These are phyloP conservation scores for Holcopasites calliopsidis DNA, from an alignment of 1,140 invertebrate genomes.

Conservation along the genomic window DNA sequence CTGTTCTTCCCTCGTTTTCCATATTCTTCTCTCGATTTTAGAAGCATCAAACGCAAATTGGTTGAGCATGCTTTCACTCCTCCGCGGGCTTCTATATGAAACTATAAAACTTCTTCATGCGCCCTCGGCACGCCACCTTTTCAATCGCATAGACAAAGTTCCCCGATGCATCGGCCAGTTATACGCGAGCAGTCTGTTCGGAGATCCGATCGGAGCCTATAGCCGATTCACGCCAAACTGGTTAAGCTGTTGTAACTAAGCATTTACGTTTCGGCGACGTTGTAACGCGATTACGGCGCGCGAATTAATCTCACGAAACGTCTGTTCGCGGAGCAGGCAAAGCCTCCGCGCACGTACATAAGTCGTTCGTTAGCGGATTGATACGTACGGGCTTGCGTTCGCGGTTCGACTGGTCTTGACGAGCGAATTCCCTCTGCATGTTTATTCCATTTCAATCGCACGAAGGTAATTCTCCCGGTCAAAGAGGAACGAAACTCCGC, in stretches of 20 bases:
- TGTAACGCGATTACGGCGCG: conserved; percentile 35
- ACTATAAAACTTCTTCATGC: too few relatives aligned
- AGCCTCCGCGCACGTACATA: conserved; percentile 7
- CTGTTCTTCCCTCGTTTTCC: background rate
- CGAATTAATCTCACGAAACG: conserved; percentile 36
- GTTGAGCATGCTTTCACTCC: too few relatives aligned
- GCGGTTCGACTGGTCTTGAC: background rate
- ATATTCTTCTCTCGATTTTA: background rate
- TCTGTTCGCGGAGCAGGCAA: conserved; percentile 32
- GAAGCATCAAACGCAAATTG: too few relatives aligned
- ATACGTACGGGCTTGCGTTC: background rate
- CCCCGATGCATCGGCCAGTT: background rate
- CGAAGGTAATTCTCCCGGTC: background rate
- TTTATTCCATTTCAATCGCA: conserved; percentile 8
- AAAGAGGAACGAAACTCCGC: background rate
- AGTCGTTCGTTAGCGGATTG: background rate
- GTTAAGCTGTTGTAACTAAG: conserved; percentile 37
- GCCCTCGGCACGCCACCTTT: too few relatives aligned
- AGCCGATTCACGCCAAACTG: conserved; percentile 15
- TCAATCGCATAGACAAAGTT: too few relatives aligned
- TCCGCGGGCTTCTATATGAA: too few relatives aligned
- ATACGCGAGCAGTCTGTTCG: background rate
- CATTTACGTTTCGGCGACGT: conserved; percentile 36
- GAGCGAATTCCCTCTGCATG: background rate
- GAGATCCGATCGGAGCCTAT: conserved; percentile 40